Conservation (phyloP, 2,797 vertebrate genomes). For the Gymnoscopelus microlampas region DNA sequence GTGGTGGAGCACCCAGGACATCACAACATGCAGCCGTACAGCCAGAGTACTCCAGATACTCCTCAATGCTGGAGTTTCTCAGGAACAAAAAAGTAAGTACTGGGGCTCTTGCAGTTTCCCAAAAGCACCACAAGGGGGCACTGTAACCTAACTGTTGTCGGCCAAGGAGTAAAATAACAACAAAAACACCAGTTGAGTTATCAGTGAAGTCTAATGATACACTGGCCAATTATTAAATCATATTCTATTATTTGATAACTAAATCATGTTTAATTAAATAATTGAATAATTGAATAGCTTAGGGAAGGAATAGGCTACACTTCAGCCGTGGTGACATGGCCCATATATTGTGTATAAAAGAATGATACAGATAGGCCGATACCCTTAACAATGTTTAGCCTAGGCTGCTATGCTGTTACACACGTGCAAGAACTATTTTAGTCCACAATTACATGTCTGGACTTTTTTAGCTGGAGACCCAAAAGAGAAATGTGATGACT, state of each 20-base stretch:
- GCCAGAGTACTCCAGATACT: conserved; percentile 72
- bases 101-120: neutral
- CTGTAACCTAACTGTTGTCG: conserved; percentile 11
- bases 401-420: too few species aligned
- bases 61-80: conserved; percentile 83
- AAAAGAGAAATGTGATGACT: too few species aligned
- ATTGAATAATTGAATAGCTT: neutral
- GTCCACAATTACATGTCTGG: neutral
- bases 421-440: neutral
- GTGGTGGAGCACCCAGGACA: conserved; percentile 53
- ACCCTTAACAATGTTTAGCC: too few species aligned
- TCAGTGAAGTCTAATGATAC: neutral
- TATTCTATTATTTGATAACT: too few species aligned
- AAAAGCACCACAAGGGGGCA: conserved; percentile 43
- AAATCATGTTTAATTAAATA: neutral
- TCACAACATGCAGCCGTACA: conserved; percentile 49
- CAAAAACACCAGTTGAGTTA: neutral
- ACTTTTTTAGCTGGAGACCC: neutral
- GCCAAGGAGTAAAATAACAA: neutral
- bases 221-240: too few species aligned
- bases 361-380: too few species aligned
- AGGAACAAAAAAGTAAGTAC: conserved; percentile 81
- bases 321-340: neutral
- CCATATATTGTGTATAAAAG: neutral
- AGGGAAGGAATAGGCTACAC: too few species aligned